Evolutionary conservation across 2,113 vertebrate genomes (phyloP), one percentile per base, ranked within the genome.

Genomic region (Hoplias malabaricus): DNA sequence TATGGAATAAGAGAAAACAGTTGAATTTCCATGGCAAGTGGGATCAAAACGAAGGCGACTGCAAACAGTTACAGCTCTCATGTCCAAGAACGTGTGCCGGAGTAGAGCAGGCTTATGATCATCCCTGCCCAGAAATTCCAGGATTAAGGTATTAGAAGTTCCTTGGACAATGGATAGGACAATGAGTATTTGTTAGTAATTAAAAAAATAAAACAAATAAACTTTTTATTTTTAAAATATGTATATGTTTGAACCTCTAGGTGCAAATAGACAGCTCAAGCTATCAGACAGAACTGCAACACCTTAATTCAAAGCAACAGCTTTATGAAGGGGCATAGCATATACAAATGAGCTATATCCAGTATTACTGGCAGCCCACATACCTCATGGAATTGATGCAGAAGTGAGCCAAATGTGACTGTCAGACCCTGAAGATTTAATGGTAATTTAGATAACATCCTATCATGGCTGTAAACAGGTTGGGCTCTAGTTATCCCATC

Each of bases 1-100:
- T 71, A 84, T 82, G 82, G 90, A 89, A 82, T 93, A 93, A 62
- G 92, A 93, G 76, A 93, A 92, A 31, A 93, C 82, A 42, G 84
- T 92, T 82, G 83, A 93, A 84, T 78, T 42, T 83, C 90, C 90
- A 21, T 68, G 79, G 80, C 78, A 82, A 67, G 75, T 74, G 11
- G 43, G 83, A 80, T 89, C 75, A 5, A 94, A 88, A 53, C 77
- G 84, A 5, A 93, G 73, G 8, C 33, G 81, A 77, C 84, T 75
- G 69, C 90, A 93, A 81, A 93, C 63, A 0, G 88, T 92, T 82
- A 93, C 75, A 0, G 84, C 82, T 12, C 70, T 70, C 90, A 92
- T 87, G 63, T 86, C 80, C 14, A 86, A 74, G 70, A 94, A 93
- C 29, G 38, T 86, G 81, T 87, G 85, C 42, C 61, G 65, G 40